Conservation (phyloP, 2,113 vertebrate species). For the Clarias macrocephalus region DNA sequence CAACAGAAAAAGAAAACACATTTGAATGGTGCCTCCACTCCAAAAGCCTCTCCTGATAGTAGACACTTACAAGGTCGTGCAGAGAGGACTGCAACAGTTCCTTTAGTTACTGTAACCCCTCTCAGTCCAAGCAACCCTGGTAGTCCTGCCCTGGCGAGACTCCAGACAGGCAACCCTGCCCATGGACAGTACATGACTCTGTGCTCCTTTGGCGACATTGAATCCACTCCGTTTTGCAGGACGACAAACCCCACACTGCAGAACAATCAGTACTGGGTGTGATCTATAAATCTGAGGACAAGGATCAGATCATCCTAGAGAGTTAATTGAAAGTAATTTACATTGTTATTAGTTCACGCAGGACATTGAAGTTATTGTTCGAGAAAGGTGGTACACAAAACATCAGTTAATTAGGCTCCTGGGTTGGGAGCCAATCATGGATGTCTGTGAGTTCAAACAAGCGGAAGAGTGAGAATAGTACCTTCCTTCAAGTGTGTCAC, state of each 20-base stretch:
- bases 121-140: constrained; percentile 64
- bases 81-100: constrained; percentile 73
- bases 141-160: constrained; percentile 58
- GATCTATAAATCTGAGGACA: constrained; percentile 47
- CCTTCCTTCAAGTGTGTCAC: too few species aligned
- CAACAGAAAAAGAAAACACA: constrained; percentile 73
- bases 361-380: neutral
- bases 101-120: constrained; percentile 82
- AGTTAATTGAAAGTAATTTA: neutral
- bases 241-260: constrained; percentile 79
- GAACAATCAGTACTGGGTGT: constrained; percentile 89
- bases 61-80: constrained; percentile 55
- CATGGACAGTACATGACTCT: constrained; percentile 61
- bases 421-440: too few species aligned
- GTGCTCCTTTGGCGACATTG: constrained; percentile 71
- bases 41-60: constrained; percentile 33
- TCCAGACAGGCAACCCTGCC: constrained; percentile 45
- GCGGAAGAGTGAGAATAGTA: too few species aligned
- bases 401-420: neutral
- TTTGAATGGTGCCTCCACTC: constrained; percentile 50
- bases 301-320: neutral
- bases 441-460: too few species aligned
- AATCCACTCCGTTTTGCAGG: constrained; percentile 74
- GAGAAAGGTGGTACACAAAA: neutral
- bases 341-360: neutral